Base-by-base conservation (phyloP, 2,113 vertebrate species). In the Morone chrysops region DNA sequence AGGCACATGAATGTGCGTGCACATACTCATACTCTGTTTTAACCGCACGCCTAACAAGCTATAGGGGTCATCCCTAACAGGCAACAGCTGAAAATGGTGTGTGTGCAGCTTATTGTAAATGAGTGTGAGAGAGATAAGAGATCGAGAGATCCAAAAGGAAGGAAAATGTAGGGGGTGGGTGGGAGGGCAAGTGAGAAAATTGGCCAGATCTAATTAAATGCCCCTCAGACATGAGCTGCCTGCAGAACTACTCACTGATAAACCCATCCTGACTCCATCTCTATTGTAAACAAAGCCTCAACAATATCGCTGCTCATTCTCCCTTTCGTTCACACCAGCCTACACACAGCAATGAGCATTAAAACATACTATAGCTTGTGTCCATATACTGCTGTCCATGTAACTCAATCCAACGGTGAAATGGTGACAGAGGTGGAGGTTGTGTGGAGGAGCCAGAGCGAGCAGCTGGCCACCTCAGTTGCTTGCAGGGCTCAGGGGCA, bases 161-260 rank as follows among this genome's bases (percentile, higher is more conserved):
- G 25, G 31, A 50, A 69, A 59, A 47, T 20, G 13, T 10, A 17
- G 67, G 11, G 10, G 25, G n/a, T 45, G 70, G 31, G 25, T 16
- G 70, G 47, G 47, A 54, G 69, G 81, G 75, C 20, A 53, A 72
- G 81, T 22, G 65, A 79, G 84, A 72, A 78, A 86, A 91, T 80
- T 81, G 72, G 48, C 70, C 73, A 43, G 57, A 88, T 83, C 77
- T 90, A 91, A 93, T 94, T 93, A 93, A 92, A 94, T 43, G 66
- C 41, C 87, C 63, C 80, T 75, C 78, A 86, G 69, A 88, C 80
- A 92, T 22, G 40, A 74, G 77, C 63, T 60, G 80, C 79, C 90
- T 88, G 76, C 84, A 83, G 72, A 86, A 12, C 59, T 11, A 6
- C 75, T 77, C 63, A 40, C 69, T 79, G 68, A 93, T 88, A 90